A percentile compares a stretch with the other conserved stretches of the same genome.
Evolutionary conservation across 2,797 vertebrate species (phyloP).

Genomic region (Phalanger gymnotis): DNA sequence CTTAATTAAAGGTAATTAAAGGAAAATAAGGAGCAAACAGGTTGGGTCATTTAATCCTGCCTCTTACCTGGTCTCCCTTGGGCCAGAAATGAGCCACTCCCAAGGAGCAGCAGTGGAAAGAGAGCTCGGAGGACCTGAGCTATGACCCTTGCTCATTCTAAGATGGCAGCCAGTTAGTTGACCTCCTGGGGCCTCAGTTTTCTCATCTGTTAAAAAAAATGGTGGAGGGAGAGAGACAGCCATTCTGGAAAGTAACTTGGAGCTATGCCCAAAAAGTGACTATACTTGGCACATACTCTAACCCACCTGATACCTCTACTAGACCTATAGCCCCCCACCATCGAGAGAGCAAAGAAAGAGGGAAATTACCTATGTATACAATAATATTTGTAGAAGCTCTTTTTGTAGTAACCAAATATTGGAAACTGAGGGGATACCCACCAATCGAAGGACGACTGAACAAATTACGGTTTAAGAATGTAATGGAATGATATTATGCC

Average conservation of each 20-base stretch:
- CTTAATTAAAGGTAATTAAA: background rate
- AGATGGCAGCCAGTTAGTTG: background rate
- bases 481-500: background rate
- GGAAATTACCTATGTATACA: background rate
- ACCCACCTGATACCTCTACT: background rate
- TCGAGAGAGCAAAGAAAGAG: background rate
- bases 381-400: background rate
- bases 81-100: rapidly evolving
- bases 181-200: background rate
- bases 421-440: background rate
- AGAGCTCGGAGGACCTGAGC: background rate
- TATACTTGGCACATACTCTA: background rate
- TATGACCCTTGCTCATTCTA: background rate
- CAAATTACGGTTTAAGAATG: background rate
- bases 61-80: background rate
- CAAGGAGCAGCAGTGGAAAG: background rate
- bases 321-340: background rate
- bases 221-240: background rate
- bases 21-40: background rate
- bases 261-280: background rate
- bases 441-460: background rate
- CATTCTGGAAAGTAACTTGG: background rate
- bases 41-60: background rate
- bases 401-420: background rate
- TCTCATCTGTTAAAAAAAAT: background rate